phyloP scores from a whole-genome alignment of 1,140 invertebrate species.

The Charaxes varanes region DNA sequence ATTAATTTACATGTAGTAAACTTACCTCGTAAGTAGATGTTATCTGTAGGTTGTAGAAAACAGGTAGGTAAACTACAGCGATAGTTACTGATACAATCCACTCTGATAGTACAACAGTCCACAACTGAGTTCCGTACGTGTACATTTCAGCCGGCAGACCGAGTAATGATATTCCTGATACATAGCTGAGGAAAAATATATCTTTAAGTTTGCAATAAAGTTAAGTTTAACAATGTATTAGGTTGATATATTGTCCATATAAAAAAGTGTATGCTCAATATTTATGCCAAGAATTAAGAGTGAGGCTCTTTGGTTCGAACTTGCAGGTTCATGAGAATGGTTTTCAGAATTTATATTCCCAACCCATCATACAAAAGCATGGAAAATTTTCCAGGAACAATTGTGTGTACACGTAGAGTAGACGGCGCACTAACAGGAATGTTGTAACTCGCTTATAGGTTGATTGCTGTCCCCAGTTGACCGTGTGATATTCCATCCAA shows the following conservation, averaged over 20 bases:
- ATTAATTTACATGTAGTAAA: too few relatives aligned
- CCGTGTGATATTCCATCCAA: slow-evolving; percentile 7
- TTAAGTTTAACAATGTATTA: too few relatives aligned
- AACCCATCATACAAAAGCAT: too few relatives aligned
- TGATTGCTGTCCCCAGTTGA: slow-evolving; percentile 2
- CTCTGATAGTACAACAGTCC: slow-evolving; percentile 80
- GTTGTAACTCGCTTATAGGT: slow-evolving; percentile 4
- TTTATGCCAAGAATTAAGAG: too few relatives aligned
- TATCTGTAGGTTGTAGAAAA: slow-evolving; percentile 89
- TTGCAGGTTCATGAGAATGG: too few relatives aligned
- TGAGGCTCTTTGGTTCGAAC: too few relatives aligned
- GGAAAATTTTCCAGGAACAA: background rate
- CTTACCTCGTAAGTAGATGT: slow-evolving; percentile 91
- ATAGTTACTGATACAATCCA: slow-evolving; percentile 83
- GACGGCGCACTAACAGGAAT: too few relatives aligned
- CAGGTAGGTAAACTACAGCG: slow-evolving; percentile 85
- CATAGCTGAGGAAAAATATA: slow-evolving; percentile 79
- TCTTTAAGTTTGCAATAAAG: too few relatives aligned
- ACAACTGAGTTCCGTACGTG: slow-evolving; percentile 88
- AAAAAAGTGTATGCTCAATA: too few relatives aligned
- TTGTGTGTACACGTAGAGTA: too few relatives aligned
- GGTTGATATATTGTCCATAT: too few relatives aligned
- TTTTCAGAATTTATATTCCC: too few relatives aligned
- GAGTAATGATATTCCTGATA: slow-evolving; percentile 93
- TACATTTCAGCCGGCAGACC: slow-evolving; percentile 95